Evolutionary conservation across 2,113 vertebrate species (phyloP), one percentile per base, ranked within the genome.

Genomic region (Albula goreensis): DNA sequence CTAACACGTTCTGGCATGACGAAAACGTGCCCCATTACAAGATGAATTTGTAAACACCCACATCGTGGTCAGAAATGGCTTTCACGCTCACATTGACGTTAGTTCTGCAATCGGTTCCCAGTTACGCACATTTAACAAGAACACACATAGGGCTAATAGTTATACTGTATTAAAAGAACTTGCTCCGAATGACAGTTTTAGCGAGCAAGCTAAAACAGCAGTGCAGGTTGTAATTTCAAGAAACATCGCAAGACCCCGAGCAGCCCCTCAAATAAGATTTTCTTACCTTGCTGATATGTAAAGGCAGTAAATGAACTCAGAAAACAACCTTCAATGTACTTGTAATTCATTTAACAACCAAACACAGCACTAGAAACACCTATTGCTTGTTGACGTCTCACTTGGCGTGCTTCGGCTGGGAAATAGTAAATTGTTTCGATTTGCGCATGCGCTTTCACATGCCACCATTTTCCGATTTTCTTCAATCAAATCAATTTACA

Each of bases 391-490:
- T 88, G 83, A 87, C 11, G 89, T 90, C 90, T 86, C 57, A 90
- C 89, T 90, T 86, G 60, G 31, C 22, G 60, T 8, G 60, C 60
- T 88, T 81, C 22, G 89, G 89, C 91, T 88, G 88, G 63, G 86
- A 77, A 63, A 91, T 93, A 94, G 93, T 93, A 85, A 91, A 86
- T 83, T 57, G 49, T 85, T 3, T 12, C 83, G 17, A 5, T 88
- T 10, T 92, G 93, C 96, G 97, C 97, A 95, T 91, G 96, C 96
- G 95, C 91, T 0, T 25, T 90, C 92, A 94, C 95, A 96, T 94
- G 93, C 92, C 96, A 92, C 94, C 93, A 92, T 96, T 96, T 95
- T 96, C 86, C 93, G 85, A 87, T 95, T 96, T 96, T 97, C 90
- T 93, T 97, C 96, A 96, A 97, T 96, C 95, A 92, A 95, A 57